Conservation (phyloP, 2,113 vertebrate genomes). For the Dasyornis broadbenti region DNA sequence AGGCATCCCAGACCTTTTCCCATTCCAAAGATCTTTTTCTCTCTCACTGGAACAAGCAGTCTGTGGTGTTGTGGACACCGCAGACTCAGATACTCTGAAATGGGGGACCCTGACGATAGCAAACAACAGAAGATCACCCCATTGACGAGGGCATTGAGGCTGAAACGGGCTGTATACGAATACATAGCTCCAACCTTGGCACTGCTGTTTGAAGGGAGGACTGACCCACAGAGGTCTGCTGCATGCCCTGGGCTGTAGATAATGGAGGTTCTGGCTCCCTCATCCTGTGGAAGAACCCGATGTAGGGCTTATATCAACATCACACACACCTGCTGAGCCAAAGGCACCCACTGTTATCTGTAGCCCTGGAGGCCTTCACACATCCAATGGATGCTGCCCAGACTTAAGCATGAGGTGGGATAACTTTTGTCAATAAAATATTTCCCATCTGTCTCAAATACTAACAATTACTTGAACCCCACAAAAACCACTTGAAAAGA, state of each 20-base stretch:
- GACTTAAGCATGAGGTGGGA: neutral
- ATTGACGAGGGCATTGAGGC: accelerated
- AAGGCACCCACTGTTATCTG: neutral
- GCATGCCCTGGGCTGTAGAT: neutral
- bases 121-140: neutral
- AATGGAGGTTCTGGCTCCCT: neutral
- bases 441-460: neutral
- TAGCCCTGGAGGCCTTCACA: neutral
- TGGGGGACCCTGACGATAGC: accelerated
- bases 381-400: neutral
- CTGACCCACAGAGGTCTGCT: neutral
- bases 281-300: neutral
- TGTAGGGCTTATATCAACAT: neutral
- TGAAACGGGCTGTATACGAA: neutral
- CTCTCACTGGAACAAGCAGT: neutral
- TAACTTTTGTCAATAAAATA: neutral
- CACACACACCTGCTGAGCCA: neutral
- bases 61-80: neutral
- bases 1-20: neutral
- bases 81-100: neutral
- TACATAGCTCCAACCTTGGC: neutral
- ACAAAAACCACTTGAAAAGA: neutral
- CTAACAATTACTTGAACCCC: neutral
- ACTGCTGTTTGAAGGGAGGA: neutral
- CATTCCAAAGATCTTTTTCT: neutral